phyloP scores from a whole-genome alignment of 2,888 invertebrate species.

The Cataglyphis cursor region DNA sequence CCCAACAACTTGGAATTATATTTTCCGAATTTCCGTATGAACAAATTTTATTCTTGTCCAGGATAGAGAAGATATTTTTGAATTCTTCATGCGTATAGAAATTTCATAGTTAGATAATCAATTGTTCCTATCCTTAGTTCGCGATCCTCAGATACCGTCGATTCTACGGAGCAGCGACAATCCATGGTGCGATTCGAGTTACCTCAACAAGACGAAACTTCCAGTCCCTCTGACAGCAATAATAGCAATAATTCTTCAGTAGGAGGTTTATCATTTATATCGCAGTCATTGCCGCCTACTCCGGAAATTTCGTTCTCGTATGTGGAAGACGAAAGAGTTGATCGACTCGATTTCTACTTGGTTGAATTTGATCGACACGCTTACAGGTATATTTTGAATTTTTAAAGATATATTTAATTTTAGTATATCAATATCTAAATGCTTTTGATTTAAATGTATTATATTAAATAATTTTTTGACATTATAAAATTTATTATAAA shows the following conservation, averaged over 20 bases:
- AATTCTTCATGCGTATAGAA: neutral
- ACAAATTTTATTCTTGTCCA: neutral
- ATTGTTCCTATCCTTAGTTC: conserved; percentile 72
- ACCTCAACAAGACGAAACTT: conserved; percentile 78
- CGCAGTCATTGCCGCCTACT: conserved; percentile 78
- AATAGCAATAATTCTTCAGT: conserved; percentile 83
- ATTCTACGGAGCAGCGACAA: conserved; percentile 74
- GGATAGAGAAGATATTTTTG: neutral
- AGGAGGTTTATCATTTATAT: conserved; percentile 73
- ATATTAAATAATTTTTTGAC: neutral
- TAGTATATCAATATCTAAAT: neutral
- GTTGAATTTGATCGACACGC: conserved; percentile 83
- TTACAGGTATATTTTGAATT: conserved; percentile 77
- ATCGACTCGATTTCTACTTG: conserved; percentile 80
- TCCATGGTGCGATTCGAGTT: conserved; percentile 79
- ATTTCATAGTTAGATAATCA: neutral
- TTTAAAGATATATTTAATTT: neutral
- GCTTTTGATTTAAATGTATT: neutral
- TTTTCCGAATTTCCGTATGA: neutral
- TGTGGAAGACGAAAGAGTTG: conserved; percentile 77
- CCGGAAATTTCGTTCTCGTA: conserved; percentile 78
- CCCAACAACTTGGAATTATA: neutral
- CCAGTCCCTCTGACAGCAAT: conserved; percentile 87
- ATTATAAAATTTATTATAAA: conserved; percentile 11
- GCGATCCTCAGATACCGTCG: conserved; percentile 79